Base-by-base conservation (phyloP, 1,140 invertebrate genomes). In the Brachionus asplanchnoidis region DNA sequence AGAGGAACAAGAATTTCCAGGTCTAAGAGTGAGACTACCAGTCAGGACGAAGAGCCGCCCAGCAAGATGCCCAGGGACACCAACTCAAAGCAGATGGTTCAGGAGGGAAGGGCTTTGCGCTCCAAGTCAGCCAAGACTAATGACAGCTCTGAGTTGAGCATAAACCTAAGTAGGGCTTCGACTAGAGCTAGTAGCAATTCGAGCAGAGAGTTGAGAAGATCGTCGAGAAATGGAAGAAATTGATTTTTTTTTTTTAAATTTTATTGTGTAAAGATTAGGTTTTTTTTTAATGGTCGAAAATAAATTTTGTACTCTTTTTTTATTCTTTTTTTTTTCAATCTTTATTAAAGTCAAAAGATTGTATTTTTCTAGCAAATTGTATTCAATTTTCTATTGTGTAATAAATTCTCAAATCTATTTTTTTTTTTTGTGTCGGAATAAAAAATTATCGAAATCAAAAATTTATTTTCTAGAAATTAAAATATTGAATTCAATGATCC, bases 41-140 rank as follows among this genome's bases (percentile, higher is more conserved):
- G 73, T 50, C 42, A 77, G 26, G 73, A 77, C 17, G 73, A 77
- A 12, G 42, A 77, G 42, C 73, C 73, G 8, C 73, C 73, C 3
- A 50, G 40, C 42, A 77, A 50, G 50, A 14, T 50, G 14, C 17
- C 73, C 0, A 28, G 42, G 14, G 44, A 77, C 9, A n/a, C 73
- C 17, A 23, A 14, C 4, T 50, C 73, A 26, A 73, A 73, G 40
- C 40, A 26, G 14, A 14, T 44, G 9, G 7, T 4, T 32, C 20
- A 11, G 14, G 44, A 77, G 11, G 3, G 8, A 12, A 12, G 73
- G 14, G 5, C 73, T 20, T 3, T 28, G 23, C 26, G 73, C 6
- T 77, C 73, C 6, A 46, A 26, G 28, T 77, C 73, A 9, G 32
- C 73, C 9, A 40, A 42, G 32, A 73, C 28, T 17, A 42, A 73